phyloP scores from a whole-genome alignment of 2,888 invertebrate species.

The Lasius fuliginosus region DNA sequence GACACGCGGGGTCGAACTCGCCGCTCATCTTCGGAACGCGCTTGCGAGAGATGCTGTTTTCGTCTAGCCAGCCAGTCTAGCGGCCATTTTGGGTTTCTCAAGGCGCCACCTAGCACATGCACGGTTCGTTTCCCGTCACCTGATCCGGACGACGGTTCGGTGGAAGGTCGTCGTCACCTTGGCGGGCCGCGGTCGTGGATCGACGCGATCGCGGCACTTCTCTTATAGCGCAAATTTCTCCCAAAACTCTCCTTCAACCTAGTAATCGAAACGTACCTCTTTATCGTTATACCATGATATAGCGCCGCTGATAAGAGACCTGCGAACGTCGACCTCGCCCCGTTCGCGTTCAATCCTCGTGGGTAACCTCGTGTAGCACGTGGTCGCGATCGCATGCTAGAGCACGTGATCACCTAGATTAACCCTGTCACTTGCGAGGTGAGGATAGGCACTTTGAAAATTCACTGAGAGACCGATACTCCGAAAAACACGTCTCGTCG shows the following conservation, averaged over 20 bases:
- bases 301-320: conserved; percentile 1
- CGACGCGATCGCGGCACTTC: neutral
- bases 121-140: conserved; percentile 52
- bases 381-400: conserved; percentile 60
- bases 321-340: conserved; percentile 5
- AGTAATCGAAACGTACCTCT: conserved; percentile 30
- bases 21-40: conserved; percentile 47
- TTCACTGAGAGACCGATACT: conserved; percentile 43
- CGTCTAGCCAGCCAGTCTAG: conserved; percentile 34
- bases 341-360: neutral
- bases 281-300: neutral
- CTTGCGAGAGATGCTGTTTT: conserved; percentile 37
- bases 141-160: conserved; percentile 14
- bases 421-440: conserved; percentile 30
- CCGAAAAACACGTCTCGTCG: conserved; percentile 38
- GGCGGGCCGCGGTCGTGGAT: conserved; percentile 43
- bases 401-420: conserved; percentile 62
- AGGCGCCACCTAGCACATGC: conserved; percentile 75
- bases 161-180: conserved; percentile 21
- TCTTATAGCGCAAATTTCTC: neutral
- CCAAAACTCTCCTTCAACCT: neutral
- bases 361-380: conserved; percentile 47
- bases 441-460: conserved; percentile 43
- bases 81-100: conserved; percentile 73
- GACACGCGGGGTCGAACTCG: conserved; percentile 72